Percentiles rank a stretch among this genome's conserved stretches.
Conservation (phyloP, 2,888 invertebrate species). For the Chorisops tibialis region DNA sequence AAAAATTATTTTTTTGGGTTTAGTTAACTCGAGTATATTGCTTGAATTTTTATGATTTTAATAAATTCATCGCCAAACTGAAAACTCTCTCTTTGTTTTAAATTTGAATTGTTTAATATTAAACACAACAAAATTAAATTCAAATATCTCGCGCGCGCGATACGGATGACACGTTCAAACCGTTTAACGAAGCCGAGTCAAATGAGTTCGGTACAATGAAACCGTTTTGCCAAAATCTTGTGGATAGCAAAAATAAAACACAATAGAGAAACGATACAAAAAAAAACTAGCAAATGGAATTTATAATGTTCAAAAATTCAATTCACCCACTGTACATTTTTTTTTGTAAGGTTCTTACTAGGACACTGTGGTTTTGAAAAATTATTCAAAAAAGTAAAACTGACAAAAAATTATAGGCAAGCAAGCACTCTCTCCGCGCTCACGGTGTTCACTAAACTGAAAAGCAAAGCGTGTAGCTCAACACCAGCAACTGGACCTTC, state of each 20-base stretch:
- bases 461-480: slow-evolving; percentile 4
- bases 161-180: slow-evolving; percentile 26
- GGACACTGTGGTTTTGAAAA: not conserved
- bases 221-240: not conserved
- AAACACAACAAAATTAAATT: slow-evolving; percentile 9
- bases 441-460: slow-evolving; percentile 17
- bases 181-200: slow-evolving; percentile 30
- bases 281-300: not conserved
- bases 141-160: not conserved
- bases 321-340: not conserved
- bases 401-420: not conserved
- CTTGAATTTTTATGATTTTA: too few species aligned
- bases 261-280: too few species aligned
- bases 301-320: not conserved
- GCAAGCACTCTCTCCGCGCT: slow-evolving; percentile 9
- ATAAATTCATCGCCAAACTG: too few species aligned
- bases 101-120: too few species aligned
- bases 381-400: slow-evolving; percentile 4
- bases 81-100: not conserved
- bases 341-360: too few species aligned
- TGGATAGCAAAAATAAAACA: not conserved
- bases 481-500: slow-evolving; percentile 11
- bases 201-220: slow-evolving; percentile 22
- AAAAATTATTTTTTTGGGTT: too few species aligned
- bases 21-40: too few species aligned